Conservation (phyloP, 2,888 invertebrate genomes). For the Myathropa florea region DNA sequence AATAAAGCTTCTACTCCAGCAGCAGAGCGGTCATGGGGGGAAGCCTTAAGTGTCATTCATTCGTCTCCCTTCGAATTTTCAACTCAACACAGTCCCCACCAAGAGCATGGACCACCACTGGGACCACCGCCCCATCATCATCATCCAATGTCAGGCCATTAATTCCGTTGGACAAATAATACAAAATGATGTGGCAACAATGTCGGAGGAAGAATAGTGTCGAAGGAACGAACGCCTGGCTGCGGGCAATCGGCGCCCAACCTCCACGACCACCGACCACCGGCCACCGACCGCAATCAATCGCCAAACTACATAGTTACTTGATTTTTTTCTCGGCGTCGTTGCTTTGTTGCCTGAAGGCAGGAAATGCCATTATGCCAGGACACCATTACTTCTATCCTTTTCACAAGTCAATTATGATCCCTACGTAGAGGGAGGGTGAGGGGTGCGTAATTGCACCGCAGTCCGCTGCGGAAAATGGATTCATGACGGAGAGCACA, state of each 20-base stretch:
- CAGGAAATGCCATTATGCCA: conserved; percentile 11
- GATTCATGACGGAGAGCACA: background rate
- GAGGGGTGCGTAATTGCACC: background rate
- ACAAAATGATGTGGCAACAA: conserved; percentile 57
- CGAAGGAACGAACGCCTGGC: background rate
- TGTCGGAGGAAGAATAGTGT: conserved; percentile 2
- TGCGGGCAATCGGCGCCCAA: too few relatives aligned
- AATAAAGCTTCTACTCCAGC: conserved; percentile 20
- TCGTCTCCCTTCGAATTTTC: conserved; percentile 25
- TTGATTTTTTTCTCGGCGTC: background rate
- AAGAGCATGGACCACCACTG: background rate
- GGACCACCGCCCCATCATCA: background rate
- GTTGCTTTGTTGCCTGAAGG: background rate
- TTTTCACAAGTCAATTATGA: conserved; percentile 19
- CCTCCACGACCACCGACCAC: background rate
- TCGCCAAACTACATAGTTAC: conserved; percentile 3
- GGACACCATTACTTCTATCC: conserved; percentile 9
- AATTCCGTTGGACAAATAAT: conserved; percentile 50
- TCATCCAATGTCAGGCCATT: conserved; percentile 44
- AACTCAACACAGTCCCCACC: background rate
- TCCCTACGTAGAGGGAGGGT: background rate
- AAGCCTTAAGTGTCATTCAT: conserved; percentile 20
- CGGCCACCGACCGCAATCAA: conserved; percentile 1
- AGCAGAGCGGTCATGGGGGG: background rate
- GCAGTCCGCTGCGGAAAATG: background rate